Percentiles rank a stretch among this genome's conserved stretches.
These are phyloP conservation scores for Operophtera brumata DNA, from an alignment of 2,888 invertebrate genomes.

Conservation along the genomic window DNA sequence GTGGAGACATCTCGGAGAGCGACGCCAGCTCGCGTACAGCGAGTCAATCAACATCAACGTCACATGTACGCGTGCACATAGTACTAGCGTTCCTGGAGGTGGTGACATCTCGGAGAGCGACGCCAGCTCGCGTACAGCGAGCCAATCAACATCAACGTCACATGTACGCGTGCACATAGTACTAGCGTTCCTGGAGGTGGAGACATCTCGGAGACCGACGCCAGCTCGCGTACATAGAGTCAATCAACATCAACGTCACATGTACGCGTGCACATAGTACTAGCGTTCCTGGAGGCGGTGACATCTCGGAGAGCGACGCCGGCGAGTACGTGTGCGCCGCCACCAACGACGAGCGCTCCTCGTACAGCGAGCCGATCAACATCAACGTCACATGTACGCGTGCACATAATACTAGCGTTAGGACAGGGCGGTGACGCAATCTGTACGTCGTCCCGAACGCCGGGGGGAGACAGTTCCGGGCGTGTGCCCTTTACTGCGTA, in stretches of 20 bases:
- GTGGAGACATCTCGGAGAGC: conserved; percentile 49
- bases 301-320: conserved; percentile 51
- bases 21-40: conserved; percentile 61
- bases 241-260: conserved; percentile 56
- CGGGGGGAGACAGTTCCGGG: too few species aligned
- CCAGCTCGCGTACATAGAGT: conserved; percentile 62
- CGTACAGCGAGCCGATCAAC: conserved; percentile 58
- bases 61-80: conserved; percentile 67
- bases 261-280: too few species aligned
- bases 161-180: too few species aligned
- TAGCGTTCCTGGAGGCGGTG: conserved; percentile 49
- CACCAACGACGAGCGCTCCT: conserved; percentile 59
- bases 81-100: conserved; percentile 52
- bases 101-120: conserved; percentile 50
- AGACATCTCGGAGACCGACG: conserved; percentile 52
- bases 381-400: conserved; percentile 67
- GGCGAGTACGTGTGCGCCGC: conserved; percentile 71
- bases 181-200: conserved; percentile 49
- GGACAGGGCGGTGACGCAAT: conserved; percentile 50
- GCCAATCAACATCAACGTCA: conserved; percentile 57
- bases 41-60: conserved; percentile 59
- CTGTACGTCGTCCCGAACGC: too few species aligned
- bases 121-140: conserved; percentile 62
- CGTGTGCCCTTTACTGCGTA: too few species aligned
- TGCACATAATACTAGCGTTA: too few species aligned